Evolutionary conservation across 2,113 vertebrate species (phyloP).

Genomic region (Phoenicopterus ruber): DNA sequence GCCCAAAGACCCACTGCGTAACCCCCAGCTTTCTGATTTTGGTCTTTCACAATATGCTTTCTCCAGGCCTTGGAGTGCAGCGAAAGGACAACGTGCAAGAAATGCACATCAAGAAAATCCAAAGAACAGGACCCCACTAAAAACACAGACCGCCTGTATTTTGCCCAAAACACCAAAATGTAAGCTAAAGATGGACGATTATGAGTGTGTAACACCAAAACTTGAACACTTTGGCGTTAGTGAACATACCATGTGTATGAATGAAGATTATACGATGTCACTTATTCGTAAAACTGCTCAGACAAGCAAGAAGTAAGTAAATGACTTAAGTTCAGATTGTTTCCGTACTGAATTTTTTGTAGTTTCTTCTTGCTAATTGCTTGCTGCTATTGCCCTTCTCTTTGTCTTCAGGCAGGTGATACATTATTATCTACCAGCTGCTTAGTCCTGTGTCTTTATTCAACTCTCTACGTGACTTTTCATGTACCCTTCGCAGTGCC

Average conservation of each 20-base stretch:
- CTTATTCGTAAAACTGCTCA: conserved; percentile 73
- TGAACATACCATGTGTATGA: conserved; percentile 83
- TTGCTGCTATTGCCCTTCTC: neutral
- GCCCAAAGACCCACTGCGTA: conserved; percentile 40
- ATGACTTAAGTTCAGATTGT: neutral
- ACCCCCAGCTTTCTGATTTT: conserved; percentile 87
- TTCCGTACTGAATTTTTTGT: neutral
- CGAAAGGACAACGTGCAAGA: neutral
- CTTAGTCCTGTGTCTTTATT: neutral
- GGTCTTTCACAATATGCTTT: conserved; percentile 84
- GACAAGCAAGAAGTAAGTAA: conserved; percentile 61
- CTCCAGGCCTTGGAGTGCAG: conserved; percentile 44
- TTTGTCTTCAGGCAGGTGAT: neutral
- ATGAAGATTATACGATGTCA: conserved; percentile 88
- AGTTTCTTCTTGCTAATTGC: neutral
- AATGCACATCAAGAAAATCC: neutral
- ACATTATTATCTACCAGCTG: neutral
- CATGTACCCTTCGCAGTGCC: neutral
- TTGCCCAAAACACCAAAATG: conserved; percentile 82
- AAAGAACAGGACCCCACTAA: neutral
- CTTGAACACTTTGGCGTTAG: conserved; percentile 84
- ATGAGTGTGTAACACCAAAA: conserved; percentile 78
- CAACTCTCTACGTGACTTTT: neutral
- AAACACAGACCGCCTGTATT: neutral
- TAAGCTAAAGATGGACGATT: conserved; percentile 78